Base-by-base conservation (phyloP, 2,888 invertebrate species). In the Acheta domesticus region DNA sequence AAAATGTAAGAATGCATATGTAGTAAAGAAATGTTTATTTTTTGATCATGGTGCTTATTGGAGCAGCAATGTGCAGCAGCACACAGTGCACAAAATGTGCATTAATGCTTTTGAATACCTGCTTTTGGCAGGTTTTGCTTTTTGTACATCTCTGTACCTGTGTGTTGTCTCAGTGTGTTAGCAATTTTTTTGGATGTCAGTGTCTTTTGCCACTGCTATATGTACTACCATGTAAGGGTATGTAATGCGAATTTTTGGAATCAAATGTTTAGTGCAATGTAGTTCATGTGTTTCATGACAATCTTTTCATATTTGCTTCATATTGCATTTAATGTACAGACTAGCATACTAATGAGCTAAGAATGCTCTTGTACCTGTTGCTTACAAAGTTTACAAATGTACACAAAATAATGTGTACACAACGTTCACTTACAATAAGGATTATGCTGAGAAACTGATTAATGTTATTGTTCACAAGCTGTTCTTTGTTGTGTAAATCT, bases 11-110 rank as follows among this genome's bases (percentile, higher is more conserved):
- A 62, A 62, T 19, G 62, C 36, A 62, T 16, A 62, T 62, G 62
- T 62, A n/a, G 62, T n/a, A 62, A n/a, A 62, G 62, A 62, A 62
- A 62, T 62, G 16, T 62, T 62, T 62, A 62, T 62, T 62, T 62
- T 62, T 62, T 62, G 62, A 62, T 62, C 62, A 62, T 62, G 62
- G 62, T 62, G 62, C 62, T 62, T 62, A 62, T 62, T 62, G 14
- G 62, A 62, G n/a, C 62, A 62, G 62, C n/a, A 19, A n/a, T 62
- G 62, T 62, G 14, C 16, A 19, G 14, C 14, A 62, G n/a, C 62
- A 62, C 62, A 19, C 62, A 14, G 14, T 62, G 62, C 62, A 62
- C n/a, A 62, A 19, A 62, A 62, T 62, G 62, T 62, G 62, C 14
- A 62, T 14, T n/a, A 62, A 62, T 19, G 62, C 62, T 62, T 62